Conservation (phyloP, 1,140 invertebrate genomes). For the Lordiphosa stackelbergi region DNA sequence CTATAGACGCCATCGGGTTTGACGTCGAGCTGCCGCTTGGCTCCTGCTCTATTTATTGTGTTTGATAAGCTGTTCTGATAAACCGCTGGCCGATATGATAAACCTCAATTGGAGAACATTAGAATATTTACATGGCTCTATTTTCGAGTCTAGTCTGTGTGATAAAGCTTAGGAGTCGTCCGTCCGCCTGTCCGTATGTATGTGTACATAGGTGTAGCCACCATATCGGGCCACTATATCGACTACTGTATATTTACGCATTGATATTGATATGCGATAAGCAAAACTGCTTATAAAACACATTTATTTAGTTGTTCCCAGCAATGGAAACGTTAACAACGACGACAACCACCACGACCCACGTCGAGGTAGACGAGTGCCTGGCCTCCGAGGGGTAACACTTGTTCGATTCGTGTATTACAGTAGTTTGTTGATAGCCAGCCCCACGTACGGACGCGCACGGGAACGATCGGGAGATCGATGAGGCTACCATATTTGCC, state of each 20-base stretch:
- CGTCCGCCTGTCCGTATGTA: slow-evolving; percentile 22
- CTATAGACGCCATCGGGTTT: slow-evolving; percentile 66
- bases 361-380: slow-evolving; percentile 16
- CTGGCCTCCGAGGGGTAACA: slow-evolving; percentile 55
- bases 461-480: slow-evolving; percentile 41
- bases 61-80: slow-evolving; percentile 58
- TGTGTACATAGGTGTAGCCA: slow-evolving; percentile 47
- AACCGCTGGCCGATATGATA: slow-evolving; percentile 37
- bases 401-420: slow-evolving; percentile 73
- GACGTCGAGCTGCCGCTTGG: slow-evolving; percentile 52
- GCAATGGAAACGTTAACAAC: slow-evolving; percentile 4
- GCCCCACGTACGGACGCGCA: slow-evolving; percentile 47
- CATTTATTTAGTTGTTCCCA: slow-evolving; percentile 70
- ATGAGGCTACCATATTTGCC: slow-evolving; percentile 44
- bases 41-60: slow-evolving; percentile 56
- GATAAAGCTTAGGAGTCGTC: slow-evolving; percentile 39
- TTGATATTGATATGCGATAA: slow-evolving; percentile 75
- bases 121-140: slow-evolving; percentile 36
- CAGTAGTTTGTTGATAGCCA: slow-evolving; percentile 73
- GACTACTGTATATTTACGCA: slow-evolving; percentile 75
- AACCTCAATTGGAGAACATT: slow-evolving; percentile 17
- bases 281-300: slow-evolving; percentile 73
- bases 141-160: slow-evolving; percentile 2
- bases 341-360: neutral
- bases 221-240: slow-evolving; percentile 59